Evolutionary conservation across 2,888 invertebrate genomes (phyloP).

Genomic region (Abscondita cerata): DNA sequence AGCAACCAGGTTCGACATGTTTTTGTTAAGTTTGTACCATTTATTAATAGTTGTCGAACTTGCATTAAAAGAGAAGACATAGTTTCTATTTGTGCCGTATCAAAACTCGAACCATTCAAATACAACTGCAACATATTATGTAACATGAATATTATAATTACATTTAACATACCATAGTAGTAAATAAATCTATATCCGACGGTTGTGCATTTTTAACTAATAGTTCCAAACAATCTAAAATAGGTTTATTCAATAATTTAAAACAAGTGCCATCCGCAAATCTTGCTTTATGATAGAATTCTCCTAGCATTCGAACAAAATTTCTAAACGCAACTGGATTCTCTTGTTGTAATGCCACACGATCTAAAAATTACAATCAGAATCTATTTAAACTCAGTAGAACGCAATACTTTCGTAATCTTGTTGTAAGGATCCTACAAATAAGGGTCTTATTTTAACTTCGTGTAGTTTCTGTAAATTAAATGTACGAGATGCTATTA

Average conservation of each 20-base stretch:
- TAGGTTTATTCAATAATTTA: slow-evolving; percentile 47
- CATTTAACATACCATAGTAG: slow-evolving; percentile 51
- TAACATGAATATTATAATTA: slow-evolving; percentile 2
- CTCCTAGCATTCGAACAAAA: slow-evolving; percentile 55
- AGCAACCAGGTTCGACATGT: slow-evolving; percentile 56
- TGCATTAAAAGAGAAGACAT: slow-evolving; percentile 52
- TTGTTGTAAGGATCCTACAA: slow-evolving; percentile 51
- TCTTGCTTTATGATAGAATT: slow-evolving; percentile 52
- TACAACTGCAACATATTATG: slow-evolving; percentile 50
- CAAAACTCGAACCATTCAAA: slow-evolving; percentile 53
- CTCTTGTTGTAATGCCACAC: slow-evolving; percentile 37
- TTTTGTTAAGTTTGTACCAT: slow-evolving; percentile 50
- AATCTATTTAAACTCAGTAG: background rate
- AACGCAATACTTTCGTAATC: slow-evolving; percentile 46
- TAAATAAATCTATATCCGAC: slow-evolving; percentile 56
- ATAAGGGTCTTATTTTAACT: slow-evolving; percentile 42
- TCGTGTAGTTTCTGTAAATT: slow-evolving; percentile 40
- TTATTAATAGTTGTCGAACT: slow-evolving; percentile 51
- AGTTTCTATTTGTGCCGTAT: slow-evolving; percentile 45
- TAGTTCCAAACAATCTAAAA: slow-evolving; percentile 55
- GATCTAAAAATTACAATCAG: slow-evolving; percentile 32
- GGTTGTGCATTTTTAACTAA: slow-evolving; percentile 54
- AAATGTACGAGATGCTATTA: slow-evolving; percentile 53
- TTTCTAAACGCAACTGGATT: slow-evolving; percentile 53
- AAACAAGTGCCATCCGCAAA: slow-evolving; percentile 45